phyloP scores from a whole-genome alignment of 2,797 vertebrate genomes.

The Xyrichtys novacula region DNA sequence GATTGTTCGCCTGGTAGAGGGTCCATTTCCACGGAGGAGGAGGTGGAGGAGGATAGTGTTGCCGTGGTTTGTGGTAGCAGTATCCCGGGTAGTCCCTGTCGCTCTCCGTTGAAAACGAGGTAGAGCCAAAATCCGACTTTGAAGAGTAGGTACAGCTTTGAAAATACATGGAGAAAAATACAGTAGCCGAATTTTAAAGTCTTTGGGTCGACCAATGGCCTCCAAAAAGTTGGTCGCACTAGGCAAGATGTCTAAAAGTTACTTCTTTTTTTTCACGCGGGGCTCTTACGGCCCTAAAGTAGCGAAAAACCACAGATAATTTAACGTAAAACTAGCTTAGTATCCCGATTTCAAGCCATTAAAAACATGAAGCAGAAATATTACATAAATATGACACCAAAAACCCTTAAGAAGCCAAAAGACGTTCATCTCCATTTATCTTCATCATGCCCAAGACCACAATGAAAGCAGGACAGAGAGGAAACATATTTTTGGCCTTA shows the following conservation, averaged over 20 bases:
- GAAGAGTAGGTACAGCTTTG: conserved; percentile 44
- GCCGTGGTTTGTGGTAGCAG: conserved; percentile 22
- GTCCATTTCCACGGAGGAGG: conserved; percentile 46
- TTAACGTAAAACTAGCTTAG: neutral
- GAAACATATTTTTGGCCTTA: conserved; percentile 48
- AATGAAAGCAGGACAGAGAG: conserved; percentile 13
- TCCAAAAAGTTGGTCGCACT: neutral
- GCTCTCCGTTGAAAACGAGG: conserved; percentile 24
- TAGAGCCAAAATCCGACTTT: conserved; percentile 44
- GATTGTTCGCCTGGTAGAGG: conserved; percentile 23
- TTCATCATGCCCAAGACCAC: conserved; percentile 1
- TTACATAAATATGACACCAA: too few species aligned
- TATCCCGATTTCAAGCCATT: neutral
- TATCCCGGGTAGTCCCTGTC: conserved; percentile 30
- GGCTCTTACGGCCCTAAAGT: too few species aligned
- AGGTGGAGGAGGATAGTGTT: conserved; percentile 20
- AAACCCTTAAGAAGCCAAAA: neutral
- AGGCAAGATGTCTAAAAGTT: neutral
- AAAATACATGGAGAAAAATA: conserved; percentile 54
- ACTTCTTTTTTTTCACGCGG: neutral
- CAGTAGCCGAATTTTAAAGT: neutral
- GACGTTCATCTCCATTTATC: neutral
- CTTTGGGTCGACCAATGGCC: too few species aligned
- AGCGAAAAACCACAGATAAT: neutral
- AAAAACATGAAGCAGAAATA: neutral